Conservation (phyloP, 2,888 invertebrate genomes). For the Abrostola triplasia region DNA sequence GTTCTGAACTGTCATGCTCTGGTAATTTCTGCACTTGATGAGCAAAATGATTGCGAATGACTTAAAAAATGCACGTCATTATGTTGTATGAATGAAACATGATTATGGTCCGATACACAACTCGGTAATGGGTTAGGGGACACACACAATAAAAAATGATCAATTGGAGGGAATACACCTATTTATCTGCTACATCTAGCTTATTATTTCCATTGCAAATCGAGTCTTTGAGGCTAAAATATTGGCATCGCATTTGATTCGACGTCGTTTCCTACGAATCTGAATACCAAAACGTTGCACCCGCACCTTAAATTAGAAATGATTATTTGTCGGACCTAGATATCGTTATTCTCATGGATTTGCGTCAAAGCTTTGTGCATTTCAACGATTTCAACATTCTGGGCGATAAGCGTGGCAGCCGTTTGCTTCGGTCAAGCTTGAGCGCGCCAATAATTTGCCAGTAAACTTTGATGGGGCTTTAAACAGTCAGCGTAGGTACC, state of each 20-base stretch:
- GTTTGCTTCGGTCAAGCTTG: constrained; percentile 59
- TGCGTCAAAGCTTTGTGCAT: constrained; percentile 52
- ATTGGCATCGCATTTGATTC: constrained; percentile 10
- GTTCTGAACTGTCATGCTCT: constrained; percentile 45
- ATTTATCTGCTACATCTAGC: not conserved
- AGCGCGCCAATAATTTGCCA: constrained; percentile 65
- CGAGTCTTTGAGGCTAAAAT: not conserved
- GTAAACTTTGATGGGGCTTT: constrained; percentile 67
- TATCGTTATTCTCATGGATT: constrained; percentile 53
- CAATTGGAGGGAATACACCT: constrained; percentile 10
- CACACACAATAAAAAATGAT: constrained; percentile 5
- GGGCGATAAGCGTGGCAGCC: constrained; percentile 37
- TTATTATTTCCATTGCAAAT: not conserved
- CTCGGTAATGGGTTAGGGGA: not conserved
- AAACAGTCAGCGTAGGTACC: constrained; percentile 44
- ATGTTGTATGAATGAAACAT: constrained; percentile 7
- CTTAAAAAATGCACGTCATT: constrained; percentile 34
- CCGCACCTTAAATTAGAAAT: constrained; percentile 45
- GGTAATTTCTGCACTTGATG: constrained; percentile 34
- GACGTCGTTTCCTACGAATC: constrained; percentile 13
- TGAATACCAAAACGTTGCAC: constrained; percentile 32
- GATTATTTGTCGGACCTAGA: constrained; percentile 47
- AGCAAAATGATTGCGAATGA: constrained; percentile 38
- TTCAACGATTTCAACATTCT: constrained; percentile 46
- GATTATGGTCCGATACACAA: not conserved